phyloP scores from a whole-genome alignment of 2,113 vertebrate genomes.

The Callocephalon fimbriatum region DNA sequence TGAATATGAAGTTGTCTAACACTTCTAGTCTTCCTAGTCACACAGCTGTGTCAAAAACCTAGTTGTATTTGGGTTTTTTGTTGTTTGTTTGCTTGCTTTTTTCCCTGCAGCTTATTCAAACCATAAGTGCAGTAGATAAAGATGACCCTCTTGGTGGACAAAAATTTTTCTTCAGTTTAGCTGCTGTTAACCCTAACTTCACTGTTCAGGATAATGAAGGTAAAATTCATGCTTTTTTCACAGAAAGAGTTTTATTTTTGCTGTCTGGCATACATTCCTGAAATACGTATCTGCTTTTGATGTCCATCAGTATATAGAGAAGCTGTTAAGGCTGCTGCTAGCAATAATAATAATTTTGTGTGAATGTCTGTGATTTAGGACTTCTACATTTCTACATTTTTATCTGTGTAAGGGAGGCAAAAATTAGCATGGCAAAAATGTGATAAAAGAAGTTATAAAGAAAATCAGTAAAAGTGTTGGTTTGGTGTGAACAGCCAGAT shows the following conservation, averaged over 20 bases:
- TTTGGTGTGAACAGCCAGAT: not conserved
- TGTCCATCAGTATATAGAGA: not conserved
- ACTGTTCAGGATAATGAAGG: conserved; percentile 97
- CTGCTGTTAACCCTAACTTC: conserved; percentile 94
- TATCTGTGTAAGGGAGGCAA: not conserved
- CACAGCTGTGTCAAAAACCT: not conserved
- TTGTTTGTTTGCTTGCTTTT: conserved; percentile 3
- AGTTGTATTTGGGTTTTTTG: not conserved
- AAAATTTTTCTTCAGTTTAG: conserved; percentile 97
- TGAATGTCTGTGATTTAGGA: not conserved
- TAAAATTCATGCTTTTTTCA: conserved; percentile 63
- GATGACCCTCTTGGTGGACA: conserved; percentile 96
- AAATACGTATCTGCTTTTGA: not conserved
- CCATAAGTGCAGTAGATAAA: conserved; percentile 96
- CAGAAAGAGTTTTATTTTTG: not conserved
- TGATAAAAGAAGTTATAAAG: not conserved
- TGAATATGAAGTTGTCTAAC: not conserved
- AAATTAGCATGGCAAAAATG: not conserved
- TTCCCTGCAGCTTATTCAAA: conserved; percentile 91
- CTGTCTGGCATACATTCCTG: not conserved
- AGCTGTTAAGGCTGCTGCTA: not conserved
- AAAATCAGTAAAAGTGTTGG: not conserved
- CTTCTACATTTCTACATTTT: not conserved
- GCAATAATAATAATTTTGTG: not conserved
- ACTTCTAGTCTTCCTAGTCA: not conserved